Conservation (phyloP, 1,140 invertebrate genomes). For the Orussus abietinus region DNA sequence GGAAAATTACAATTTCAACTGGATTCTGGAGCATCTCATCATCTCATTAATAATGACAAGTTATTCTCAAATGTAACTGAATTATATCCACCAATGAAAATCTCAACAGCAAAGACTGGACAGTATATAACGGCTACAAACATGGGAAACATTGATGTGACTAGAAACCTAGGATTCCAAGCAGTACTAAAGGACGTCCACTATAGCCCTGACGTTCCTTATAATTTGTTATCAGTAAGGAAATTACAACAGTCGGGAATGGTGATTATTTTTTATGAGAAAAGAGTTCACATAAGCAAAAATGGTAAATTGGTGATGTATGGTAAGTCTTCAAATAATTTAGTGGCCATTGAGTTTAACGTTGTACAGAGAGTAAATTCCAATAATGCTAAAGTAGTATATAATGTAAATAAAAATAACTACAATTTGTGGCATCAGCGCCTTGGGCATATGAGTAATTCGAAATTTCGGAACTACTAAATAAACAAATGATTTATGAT, state of each 20-base stretch:
- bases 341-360: slow-evolving; percentile 19
- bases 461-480: too few species aligned
- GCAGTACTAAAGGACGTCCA: slow-evolving; percentile 25
- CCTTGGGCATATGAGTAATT: too few species aligned
- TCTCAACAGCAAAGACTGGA: slow-evolving; percentile 21
- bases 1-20: background rate
- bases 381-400: too few species aligned
- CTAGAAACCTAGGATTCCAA: slow-evolving; percentile 13
- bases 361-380: too few species aligned
- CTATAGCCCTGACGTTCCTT: slow-evolving; percentile 23
- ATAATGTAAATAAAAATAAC: too few species aligned
- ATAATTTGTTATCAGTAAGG: slow-evolving; percentile 34
- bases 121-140: slow-evolving; percentile 22
- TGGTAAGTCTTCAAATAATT: slow-evolving; percentile 32
- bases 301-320: slow-evolving; percentile 22
- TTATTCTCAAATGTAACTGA: background rate
- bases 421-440: too few species aligned
- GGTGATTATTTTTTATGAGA: slow-evolving; percentile 25
- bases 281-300: slow-evolving; percentile 27
- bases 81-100: slow-evolving; percentile 2
- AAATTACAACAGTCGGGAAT: slow-evolving; percentile 32
- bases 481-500: too few species aligned
- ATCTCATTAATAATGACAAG: background rate
- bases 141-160: slow-evolving; percentile 21
- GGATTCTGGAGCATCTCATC: background rate